Evolutionary conservation across 2,797 vertebrate species (phyloP).

Genomic region (Ptychobarbus kaznakovi): DNA sequence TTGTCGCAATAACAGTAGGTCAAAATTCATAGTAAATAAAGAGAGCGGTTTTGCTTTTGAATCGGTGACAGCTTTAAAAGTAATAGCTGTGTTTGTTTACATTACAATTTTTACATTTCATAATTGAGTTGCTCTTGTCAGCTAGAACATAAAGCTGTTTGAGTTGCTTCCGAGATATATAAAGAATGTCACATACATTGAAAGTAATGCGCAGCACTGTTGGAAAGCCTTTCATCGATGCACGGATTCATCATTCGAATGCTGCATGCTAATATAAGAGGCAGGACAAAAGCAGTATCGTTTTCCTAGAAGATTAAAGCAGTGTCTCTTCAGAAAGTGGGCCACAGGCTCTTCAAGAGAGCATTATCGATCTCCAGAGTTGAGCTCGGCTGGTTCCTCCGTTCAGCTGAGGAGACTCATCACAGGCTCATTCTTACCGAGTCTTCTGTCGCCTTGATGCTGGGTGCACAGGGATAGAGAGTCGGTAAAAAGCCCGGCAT

Average conservation of each 20-base stretch:
- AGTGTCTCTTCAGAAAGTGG: constrained; percentile 33
- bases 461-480: constrained; percentile 22
- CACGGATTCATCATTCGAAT: constrained; percentile 5
- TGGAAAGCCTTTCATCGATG: background rate
- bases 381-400: constrained; percentile 21
- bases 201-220: background rate
- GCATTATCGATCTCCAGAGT: constrained; percentile 55
- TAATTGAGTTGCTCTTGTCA: background rate
- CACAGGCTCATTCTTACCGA: constrained; percentile 39
- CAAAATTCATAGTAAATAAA: constrained; percentile 18
- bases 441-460: constrained; percentile 35
- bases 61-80: constrained; percentile 7
- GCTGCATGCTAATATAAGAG: constrained; percentile 28
- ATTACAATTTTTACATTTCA: background rate
- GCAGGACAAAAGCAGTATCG: constrained; percentile 14
- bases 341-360: constrained; percentile 33
- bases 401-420: constrained; percentile 46
- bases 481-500: constrained; percentile 3
- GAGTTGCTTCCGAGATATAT: background rate
- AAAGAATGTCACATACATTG: background rate
- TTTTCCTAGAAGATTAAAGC: constrained; percentile 44
- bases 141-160: constrained; percentile 1
- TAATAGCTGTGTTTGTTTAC: constrained; percentile 22
- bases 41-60: background rate
- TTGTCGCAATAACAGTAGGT: background rate